phyloP scores from a whole-genome alignment of 2,888 invertebrate species.

The Morpho achilles region DNA sequence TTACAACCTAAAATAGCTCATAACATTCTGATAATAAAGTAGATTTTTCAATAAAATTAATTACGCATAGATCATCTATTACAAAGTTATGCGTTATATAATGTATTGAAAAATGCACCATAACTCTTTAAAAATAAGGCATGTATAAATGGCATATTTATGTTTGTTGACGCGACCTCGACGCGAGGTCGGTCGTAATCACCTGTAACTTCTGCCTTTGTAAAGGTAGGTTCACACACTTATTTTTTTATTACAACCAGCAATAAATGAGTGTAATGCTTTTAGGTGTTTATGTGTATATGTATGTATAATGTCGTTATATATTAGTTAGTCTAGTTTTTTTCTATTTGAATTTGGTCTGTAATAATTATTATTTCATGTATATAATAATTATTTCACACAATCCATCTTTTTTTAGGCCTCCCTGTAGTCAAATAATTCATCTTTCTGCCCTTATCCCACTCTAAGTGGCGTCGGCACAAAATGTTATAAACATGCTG shows the following conservation, averaged over 20 bases:
- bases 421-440: no score
- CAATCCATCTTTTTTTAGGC: no score
- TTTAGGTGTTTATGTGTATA: not conserved
- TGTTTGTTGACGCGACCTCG: slow-evolving; percentile 33
- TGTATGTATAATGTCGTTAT: no score
- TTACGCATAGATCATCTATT: slow-evolving; percentile 3
- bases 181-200: slow-evolving; percentile 38
- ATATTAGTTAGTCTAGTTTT: no score
- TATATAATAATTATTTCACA: no score
- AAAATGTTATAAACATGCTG: no score
- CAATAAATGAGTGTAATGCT: not conserved
- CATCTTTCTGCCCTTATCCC: no score
- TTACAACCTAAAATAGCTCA: not conserved
- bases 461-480: no score
- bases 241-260: not conserved
- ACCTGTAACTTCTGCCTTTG: slow-evolving; percentile 36
- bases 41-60: slow-evolving; percentile 12
- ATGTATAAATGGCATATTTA: slow-evolving; percentile 21
- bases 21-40: not conserved
- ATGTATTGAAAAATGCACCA: slow-evolving; percentile 27
- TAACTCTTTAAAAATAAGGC: slow-evolving; percentile 27
- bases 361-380: no score
- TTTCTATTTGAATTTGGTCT: no score
- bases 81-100: slow-evolving; percentile 4
- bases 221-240: slow-evolving; percentile 25